Evolutionary conservation across 23 tunicate genomes (phyloP).

Genomic region (Clavelina lepadiformis): DNA sequence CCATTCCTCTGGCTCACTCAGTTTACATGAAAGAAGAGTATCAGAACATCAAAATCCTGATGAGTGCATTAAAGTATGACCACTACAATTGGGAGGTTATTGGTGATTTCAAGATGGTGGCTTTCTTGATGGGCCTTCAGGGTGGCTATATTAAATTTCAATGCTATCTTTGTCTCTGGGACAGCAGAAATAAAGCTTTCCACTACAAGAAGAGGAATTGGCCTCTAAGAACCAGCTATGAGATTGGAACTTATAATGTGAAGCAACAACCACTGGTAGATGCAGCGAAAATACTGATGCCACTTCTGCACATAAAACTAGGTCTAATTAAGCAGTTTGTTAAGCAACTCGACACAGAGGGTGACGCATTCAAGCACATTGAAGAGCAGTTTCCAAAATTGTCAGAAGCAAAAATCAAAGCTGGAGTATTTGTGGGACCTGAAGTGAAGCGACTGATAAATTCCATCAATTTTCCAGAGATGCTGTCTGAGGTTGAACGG

Average conservation of each 20-base stretch:
- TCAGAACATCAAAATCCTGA: slow-evolving; percentile 27
- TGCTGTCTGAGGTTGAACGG: slow-evolving; percentile 25
- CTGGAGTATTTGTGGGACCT: slow-evolving; percentile 38
- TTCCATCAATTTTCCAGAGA: slow-evolving; percentile 18
- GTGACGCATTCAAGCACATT: slow-evolving; percentile 33
- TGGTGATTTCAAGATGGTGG: slow-evolving; percentile 38
- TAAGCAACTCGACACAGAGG: slow-evolving; percentile 18
- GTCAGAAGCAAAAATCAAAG: slow-evolving; percentile 29
- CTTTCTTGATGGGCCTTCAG: slow-evolving; percentile 25
- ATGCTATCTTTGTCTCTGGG: slow-evolving; percentile 29
- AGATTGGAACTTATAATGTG: slow-evolving; percentile 21
- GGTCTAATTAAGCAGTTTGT: slow-evolving; percentile 38
- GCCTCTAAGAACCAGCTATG: slow-evolving; percentile 22
- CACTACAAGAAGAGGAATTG: slow-evolving; percentile 30
- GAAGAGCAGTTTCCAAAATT: slow-evolving; percentile 25
- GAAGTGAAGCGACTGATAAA: slow-evolving; percentile 30
- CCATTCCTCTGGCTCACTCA: slow-evolving; percentile 36
- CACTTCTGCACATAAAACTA: slow-evolving; percentile 27
- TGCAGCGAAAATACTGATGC: slow-evolving; percentile 21
- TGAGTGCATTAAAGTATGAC: slow-evolving; percentile 26
- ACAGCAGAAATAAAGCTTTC: slow-evolving; percentile 24
- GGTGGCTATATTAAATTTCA: slow-evolving; percentile 24
- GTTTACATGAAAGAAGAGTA: slow-evolving; percentile 27
- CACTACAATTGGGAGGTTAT: slow-evolving; percentile 29
- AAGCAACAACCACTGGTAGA: slow-evolving; percentile 27